These are phyloP conservation scores for Pogonomyrmex californicus DNA, from an alignment of 1,140 invertebrate species.

Conservation along the genomic window DNA sequence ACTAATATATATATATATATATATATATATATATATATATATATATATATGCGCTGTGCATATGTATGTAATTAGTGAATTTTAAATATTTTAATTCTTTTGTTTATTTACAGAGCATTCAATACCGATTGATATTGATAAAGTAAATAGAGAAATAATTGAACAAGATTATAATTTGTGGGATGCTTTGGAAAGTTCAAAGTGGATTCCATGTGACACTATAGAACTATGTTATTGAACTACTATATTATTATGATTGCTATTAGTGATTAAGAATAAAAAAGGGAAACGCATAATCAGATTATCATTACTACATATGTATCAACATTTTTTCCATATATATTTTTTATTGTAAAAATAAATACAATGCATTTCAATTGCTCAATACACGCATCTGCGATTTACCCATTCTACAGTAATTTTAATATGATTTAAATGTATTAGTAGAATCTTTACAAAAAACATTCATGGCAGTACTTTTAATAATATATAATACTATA, in stretches of 20 bases:
- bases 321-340: not conserved
- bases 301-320: not conserved
- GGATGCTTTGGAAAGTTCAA: conserved; percentile 93
- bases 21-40: too few relatives aligned
- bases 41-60: too few relatives aligned
- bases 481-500: not conserved
- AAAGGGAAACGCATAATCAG: not conserved
- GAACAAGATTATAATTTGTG: conserved; percentile 92
- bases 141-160: conserved; percentile 91
- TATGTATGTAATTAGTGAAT: not conserved
- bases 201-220: conserved; percentile 91
- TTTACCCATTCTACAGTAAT: not conserved
- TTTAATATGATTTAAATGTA: conserved; percentile 1
- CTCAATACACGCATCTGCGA: not conserved
- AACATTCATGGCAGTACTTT: conserved; percentile 33
- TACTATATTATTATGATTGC: conserved; percentile 38
- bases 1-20: not conserved
- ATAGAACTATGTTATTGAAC: conserved; percentile 84
- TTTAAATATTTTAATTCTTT: conserved; percentile 4
- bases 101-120: conserved; percentile 90
- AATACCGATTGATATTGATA: conserved; percentile 90
- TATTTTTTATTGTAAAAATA: conserved; percentile 40
- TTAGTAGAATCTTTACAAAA: conserved; percentile 6
- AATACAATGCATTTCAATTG: conserved; percentile 7
- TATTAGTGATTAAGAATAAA: conserved; percentile 75